Base-by-base conservation (phyloP, 2,888 invertebrate species). In the Erynnis tages region DNA sequence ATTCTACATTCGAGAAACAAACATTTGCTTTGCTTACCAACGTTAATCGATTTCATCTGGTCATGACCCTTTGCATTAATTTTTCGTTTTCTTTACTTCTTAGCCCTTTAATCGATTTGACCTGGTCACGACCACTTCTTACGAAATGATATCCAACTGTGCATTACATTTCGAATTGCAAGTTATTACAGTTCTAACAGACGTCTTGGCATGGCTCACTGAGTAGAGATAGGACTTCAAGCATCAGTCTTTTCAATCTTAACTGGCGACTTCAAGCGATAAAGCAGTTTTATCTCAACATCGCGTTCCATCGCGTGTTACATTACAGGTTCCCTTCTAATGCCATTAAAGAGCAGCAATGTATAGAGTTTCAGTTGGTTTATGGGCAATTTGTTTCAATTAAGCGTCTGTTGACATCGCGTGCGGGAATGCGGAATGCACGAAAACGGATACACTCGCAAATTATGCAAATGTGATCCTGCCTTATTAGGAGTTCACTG, bases 341-440 rank as follows among this genome's bases (percentile, higher is more conserved):
- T 6, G 41, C 2, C 49, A 2, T 43, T n/a, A 7, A 11, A 10
- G n/a, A 10, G 25, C 27, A 8, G 25, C 49, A 25, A 50, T 50
- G 49, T 35, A 50, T 27, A 41, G 32, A 13, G 48, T 40, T 25
- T 13, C 38, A 14, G 16, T 19, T 34, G 49, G 17, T 49, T 41
- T 49, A 49, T 49, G 34, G 49, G 34, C 49, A 41, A 49, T 49
- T 49, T 49, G 49, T 49, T 49, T 49, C 49, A 49, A 49, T 50
- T 50, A 50, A 50, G 43, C 19, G 34, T 35, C 27, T 41, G 49
- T 57, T 50, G 53, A 48, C 43, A 53, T 65, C 55, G 62, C 65
- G 62, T 65, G 64, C 34, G 41, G 40, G 54, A 57, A 61, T 62
- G 68, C 65, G 65, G 66, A 67, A 63, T 62, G 49, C 41, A 27